phyloP scores from a whole-genome alignment of 1,140 invertebrate species.

The Drosophila ananassae region DNA sequence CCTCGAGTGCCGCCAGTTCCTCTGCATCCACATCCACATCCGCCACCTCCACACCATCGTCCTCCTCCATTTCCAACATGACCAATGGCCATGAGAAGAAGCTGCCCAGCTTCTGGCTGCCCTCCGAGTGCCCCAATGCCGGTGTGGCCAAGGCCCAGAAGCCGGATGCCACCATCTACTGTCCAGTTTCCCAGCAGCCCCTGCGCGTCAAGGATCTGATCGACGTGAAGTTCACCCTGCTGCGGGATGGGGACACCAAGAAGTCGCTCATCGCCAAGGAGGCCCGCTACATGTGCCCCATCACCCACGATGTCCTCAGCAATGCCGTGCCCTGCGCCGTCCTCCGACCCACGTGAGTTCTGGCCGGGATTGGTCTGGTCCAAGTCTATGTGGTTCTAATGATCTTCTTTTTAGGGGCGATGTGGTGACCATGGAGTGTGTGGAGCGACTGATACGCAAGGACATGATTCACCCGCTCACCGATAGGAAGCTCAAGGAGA shows the following conservation, averaged over 20 bases:
- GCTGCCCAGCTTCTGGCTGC: constrained; percentile 99
- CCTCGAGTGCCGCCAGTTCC: constrained; percentile 41
- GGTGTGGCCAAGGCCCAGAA: constrained; percentile 90
- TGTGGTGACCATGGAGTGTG: constrained; percentile 98
- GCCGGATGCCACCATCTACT: constrained; percentile 95
- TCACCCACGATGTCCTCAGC: constrained; percentile 97
- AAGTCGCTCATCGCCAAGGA: constrained; percentile 92
- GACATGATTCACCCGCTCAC: constrained; percentile 98
- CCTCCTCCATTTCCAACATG: constrained; percentile 91
- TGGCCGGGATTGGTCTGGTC: background rate
- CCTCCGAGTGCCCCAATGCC: constrained; percentile 95
- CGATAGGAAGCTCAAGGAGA: constrained; percentile 93
- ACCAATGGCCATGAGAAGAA: constrained; percentile 87
- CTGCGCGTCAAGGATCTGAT: constrained; percentile 96
- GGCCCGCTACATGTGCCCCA: constrained; percentile 98
- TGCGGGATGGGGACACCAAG: constrained; percentile 93
- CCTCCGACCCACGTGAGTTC: constrained; percentile 93
- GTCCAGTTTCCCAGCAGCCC: constrained; percentile 95
- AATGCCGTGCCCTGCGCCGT: constrained; percentile 97
- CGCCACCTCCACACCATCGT: constrained; percentile 15
- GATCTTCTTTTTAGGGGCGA: constrained; percentile 87
- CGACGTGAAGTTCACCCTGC: constrained; percentile 95
- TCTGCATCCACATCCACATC: constrained; percentile 33
- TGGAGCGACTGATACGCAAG: constrained; percentile 98
- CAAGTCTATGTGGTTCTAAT: background rate